phyloP scores from a whole-genome alignment of 2,113 vertebrate genomes.

The Elgaria multicarinata region DNA sequence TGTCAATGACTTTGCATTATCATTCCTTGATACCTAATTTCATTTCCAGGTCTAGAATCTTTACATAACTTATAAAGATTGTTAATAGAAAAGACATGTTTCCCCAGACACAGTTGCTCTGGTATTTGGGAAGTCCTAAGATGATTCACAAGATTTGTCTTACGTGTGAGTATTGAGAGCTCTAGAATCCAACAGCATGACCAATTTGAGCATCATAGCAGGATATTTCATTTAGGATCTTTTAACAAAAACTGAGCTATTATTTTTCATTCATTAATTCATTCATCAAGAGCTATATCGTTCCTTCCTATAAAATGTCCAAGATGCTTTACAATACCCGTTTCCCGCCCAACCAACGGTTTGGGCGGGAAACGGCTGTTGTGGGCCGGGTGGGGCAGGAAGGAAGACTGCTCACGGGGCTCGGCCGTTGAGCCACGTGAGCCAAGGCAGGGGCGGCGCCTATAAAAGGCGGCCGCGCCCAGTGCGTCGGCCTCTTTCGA shows the following conservation, averaged over 20 bases:
- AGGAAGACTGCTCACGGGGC: no score
- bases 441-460: no score
- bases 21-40: background rate
- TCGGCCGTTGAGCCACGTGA: no score
- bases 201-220: background rate
- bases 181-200: background rate
- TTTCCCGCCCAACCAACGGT: no score
- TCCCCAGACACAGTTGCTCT: background rate
- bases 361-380: no score
- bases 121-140: background rate
- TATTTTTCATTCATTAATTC: background rate
- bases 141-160: background rate
- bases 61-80: background rate
- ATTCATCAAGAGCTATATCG: background rate
- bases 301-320: background rate
- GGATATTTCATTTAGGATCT: background rate
- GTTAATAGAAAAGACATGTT: background rate
- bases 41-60: background rate
- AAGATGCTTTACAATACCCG: background rate
- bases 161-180: background rate
- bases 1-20: conserved; percentile 1
- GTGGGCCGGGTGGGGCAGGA: no score
- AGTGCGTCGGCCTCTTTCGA: no score
- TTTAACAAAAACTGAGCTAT: background rate
- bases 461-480: no score